phyloP scores from a whole-genome alignment of 2,888 invertebrate species.

The Pseudococcus viburni region DNA sequence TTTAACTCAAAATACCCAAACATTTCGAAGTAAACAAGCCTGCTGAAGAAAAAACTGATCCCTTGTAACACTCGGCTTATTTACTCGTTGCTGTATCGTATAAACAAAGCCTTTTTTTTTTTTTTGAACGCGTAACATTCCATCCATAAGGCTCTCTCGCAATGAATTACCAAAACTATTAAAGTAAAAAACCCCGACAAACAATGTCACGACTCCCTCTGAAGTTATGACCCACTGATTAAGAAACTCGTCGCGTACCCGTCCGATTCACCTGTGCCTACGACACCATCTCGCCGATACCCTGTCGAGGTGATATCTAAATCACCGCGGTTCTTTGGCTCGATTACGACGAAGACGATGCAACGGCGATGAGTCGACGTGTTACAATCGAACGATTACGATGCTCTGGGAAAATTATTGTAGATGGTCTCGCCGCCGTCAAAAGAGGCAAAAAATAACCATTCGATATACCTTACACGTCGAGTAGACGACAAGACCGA shows the following conservation, averaged over 20 bases:
- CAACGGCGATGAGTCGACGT: background rate
- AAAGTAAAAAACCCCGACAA: constrained; percentile 6
- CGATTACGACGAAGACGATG: background rate
- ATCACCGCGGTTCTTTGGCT: background rate
- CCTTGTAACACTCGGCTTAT: background rate
- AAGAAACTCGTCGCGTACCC: background rate
- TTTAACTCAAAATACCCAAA: background rate
- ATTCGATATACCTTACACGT: background rate
- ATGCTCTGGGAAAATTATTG: background rate
- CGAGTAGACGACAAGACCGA: background rate
- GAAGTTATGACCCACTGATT: constrained; percentile 39
- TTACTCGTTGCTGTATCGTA: background rate
- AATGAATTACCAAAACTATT: background rate
- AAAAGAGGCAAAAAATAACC: background rate
- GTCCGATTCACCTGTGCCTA: background rate
- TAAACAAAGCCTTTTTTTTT: background rate
- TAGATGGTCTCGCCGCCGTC: background rate
- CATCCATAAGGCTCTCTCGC: constrained; percentile 14
- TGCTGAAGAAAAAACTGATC: background rate
- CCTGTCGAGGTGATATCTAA: constrained; percentile 3
- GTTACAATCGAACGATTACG: background rate
- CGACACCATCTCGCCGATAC: background rate
- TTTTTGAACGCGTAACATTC: background rate
- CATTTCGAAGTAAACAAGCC: background rate
- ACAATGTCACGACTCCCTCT: constrained; percentile 29